Base-by-base conservation (phyloP, 2,113 vertebrate species). In the Phainopepla nitens region DNA sequence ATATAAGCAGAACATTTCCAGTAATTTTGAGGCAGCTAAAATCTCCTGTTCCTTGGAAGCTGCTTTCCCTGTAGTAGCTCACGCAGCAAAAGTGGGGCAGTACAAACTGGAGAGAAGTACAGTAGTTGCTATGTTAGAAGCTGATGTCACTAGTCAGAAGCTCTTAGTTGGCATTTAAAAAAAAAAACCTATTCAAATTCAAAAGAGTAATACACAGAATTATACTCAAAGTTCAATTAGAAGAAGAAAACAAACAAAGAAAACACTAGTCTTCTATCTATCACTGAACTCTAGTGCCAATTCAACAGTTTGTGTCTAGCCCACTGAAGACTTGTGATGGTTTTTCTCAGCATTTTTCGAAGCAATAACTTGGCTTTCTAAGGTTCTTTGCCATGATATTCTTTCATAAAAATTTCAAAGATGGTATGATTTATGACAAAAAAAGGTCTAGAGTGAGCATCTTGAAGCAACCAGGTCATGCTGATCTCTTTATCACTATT, bases 21-120 rank as follows among this genome's bases (percentile, higher is more conserved):
- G 96, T 93, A 95, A 97, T 95, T 93, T 90, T 81, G 76, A 80
- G 82, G 51, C 78, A 93, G 56, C 82, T 96, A 86, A 90, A 96
- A 78, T 61, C 85, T 95, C 56, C 76, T 10, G 2, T 65, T 94
- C 96, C 45, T 92, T 95, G 90, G 93, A 93, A 95, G 51, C 51
- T 77, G 36, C 71, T 75, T 82, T 79, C 42, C 47, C 56, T 62
- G 20, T 49, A 86, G 92, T 49, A 94, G 68, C 35, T 94, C 56
- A 64, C 22, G 5, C 35, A 81, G 45, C 49, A 31, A 56, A 36
- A 64, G 64, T 53, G 53, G 31, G 86, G 65, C 41, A 69, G 36
- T 35, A 42, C 28, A 53, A 82, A 58, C 33, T 10, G 2, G 20
- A 76, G 29, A 28, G 49, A 92, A 83, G 58, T 35, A 54, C 24